phyloP scores from a whole-genome alignment of 2,797 vertebrate genomes.

The Gymnothorax javanicus region DNA sequence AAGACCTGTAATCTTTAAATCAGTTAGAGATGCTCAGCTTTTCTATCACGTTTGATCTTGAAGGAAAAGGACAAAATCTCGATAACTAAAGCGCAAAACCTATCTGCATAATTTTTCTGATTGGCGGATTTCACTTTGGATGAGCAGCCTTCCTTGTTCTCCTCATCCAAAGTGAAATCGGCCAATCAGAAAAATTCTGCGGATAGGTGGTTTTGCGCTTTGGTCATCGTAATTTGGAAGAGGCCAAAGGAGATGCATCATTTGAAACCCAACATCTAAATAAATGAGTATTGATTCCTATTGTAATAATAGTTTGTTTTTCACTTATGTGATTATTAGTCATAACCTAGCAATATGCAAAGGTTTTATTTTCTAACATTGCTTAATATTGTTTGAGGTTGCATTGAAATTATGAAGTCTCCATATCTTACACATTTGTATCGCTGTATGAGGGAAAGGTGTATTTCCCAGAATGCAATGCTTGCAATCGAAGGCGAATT shows the following conservation, averaged over 20 bases:
- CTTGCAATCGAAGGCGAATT: no score
- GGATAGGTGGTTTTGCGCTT: no score
- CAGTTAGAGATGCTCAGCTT: background rate
- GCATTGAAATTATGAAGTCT: background rate
- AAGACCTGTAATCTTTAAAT: no score
- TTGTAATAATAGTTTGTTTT: background rate
- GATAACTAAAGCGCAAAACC: no score
- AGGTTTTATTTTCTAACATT: background rate
- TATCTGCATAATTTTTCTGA: no score
- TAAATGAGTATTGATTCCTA: background rate
- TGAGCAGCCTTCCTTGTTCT: no score
- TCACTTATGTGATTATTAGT: background rate
- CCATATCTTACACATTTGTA: background rate
- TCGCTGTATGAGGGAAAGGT: background rate
- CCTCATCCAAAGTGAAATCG: no score
- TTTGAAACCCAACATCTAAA: background rate
- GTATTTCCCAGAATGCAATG: no score
- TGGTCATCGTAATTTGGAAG: background rate
- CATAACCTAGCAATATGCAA: background rate
- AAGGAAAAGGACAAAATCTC: background rate
- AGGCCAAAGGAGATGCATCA: background rate
- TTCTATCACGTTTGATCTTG: background rate
- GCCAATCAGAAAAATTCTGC: no score
- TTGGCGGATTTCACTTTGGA: no score
- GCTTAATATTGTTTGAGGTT: background rate